These are phyloP conservation scores for Antrozous pallidus DNA, from an alignment of 2,797 vertebrate species.

Conservation along the genomic window DNA sequence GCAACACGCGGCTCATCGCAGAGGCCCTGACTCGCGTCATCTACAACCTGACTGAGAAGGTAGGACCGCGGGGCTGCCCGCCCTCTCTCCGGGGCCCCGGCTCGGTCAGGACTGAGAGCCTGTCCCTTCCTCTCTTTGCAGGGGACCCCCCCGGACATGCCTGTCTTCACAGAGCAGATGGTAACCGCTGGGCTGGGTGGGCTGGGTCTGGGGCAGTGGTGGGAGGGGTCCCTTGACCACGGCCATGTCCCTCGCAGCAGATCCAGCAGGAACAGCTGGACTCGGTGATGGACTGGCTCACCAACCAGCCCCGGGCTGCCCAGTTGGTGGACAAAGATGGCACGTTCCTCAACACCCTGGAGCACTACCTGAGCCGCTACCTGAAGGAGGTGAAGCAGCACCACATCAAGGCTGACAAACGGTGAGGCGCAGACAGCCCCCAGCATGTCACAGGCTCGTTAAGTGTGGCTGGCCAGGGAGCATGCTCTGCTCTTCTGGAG, in stretches of 20 bases:
- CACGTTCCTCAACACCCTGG: slow-evolving; percentile 93
- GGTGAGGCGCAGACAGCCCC: slow-evolving; percentile 81
- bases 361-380: slow-evolving; percentile 93
- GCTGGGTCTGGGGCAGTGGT: accelerated
- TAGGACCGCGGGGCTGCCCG: slow-evolving; percentile 60
- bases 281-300: slow-evolving; percentile 96
- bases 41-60: slow-evolving; percentile 98
- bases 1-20: slow-evolving; percentile 94
- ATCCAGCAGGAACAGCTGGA: slow-evolving; percentile 95
- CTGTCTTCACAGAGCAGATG: slow-evolving; percentile 98
- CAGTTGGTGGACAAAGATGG: slow-evolving; percentile 97
- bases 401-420: slow-evolving; percentile 95
- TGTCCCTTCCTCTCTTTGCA: slow-evolving; percentile 73
- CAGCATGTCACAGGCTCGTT: accelerated
- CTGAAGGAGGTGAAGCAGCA: slow-evolving; percentile 97
- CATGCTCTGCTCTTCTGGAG: background rate
- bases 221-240: background rate
- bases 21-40: slow-evolving; percentile 95
- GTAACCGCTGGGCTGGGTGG: slow-evolving; percentile 78
- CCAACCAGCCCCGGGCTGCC: slow-evolving; percentile 93
- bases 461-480: accelerated
- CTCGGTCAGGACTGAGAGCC: background rate
- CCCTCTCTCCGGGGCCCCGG: background rate
- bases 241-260: slow-evolving; percentile 81
- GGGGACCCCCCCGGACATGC: slow-evolving; percentile 92